Percentiles rank a stretch among this genome's conserved stretches.
Conservation (phyloP, 2,113 vertebrate genomes). For the Laticauda colubrina region DNA sequence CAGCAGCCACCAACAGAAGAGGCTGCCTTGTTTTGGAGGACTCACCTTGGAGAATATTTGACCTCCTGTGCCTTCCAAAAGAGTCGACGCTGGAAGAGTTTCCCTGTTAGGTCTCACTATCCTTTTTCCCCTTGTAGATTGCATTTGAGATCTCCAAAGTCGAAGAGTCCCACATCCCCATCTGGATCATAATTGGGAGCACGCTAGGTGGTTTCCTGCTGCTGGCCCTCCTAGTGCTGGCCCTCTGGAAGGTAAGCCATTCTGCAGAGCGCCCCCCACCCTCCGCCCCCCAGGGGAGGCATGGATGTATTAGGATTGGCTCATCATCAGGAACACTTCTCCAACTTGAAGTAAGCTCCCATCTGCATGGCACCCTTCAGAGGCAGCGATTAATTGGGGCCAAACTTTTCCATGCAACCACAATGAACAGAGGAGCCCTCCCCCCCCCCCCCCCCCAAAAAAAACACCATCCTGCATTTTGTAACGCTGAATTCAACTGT, state of each 20-base stretch:
- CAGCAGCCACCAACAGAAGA: neutral
- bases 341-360: neutral
- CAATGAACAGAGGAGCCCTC: neutral
- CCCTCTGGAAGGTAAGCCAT: slow-evolving; percentile 85
- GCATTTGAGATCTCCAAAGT: slow-evolving; percentile 85
- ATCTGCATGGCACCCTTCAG: neutral
- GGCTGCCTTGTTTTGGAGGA: neutral
- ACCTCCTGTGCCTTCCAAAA: neutral
- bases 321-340: neutral
- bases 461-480: neutral
- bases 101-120: rapidly evolving
- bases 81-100: neutral
- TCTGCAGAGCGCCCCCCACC: neutral
- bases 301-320: neutral
- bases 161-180: slow-evolving; percentile 76
- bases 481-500: neutral
- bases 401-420: neutral
- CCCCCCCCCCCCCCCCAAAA: no score
- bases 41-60: no score
- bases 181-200: slow-evolving; percentile 92
- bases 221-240: slow-evolving; percentile 84
- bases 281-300: neutral
- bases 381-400: neutral
- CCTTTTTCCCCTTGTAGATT: slow-evolving; percentile 68
- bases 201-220: slow-evolving; percentile 87